These are phyloP conservation scores for Polyergus mexicanus DNA, from an alignment of 1,140 invertebrate genomes.

Conservation along the genomic window DNA sequence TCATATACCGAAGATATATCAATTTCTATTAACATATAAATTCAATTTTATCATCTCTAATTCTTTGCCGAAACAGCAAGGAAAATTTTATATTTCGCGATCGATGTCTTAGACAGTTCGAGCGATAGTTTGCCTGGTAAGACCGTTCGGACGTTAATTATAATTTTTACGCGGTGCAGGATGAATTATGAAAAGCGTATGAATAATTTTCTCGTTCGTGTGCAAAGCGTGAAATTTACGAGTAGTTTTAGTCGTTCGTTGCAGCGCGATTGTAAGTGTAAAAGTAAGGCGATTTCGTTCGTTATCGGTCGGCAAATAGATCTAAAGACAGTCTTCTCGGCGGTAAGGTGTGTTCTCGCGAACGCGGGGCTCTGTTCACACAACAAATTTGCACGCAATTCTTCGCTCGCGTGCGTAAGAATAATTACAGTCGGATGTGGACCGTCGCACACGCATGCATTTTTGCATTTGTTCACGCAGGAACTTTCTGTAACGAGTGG, in stretches of 20 bases:
- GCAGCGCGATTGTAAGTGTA: slow-evolving; percentile 15
- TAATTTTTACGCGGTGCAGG: background rate
- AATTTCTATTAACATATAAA: slow-evolving; percentile 5
- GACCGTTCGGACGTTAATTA: slow-evolving; percentile 29
- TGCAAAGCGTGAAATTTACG: slow-evolving; percentile 49
- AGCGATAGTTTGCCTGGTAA: slow-evolving; percentile 23
- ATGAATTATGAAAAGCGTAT: slow-evolving; percentile 52
- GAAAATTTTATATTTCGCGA: background rate
- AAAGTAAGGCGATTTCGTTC: slow-evolving; percentile 45
- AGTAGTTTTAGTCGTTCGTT: slow-evolving; percentile 37
- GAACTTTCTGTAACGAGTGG: slow-evolving; percentile 11
- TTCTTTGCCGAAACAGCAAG: background rate
- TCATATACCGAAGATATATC: background rate
- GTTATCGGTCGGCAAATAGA: slow-evolving; percentile 39
- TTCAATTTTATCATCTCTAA: background rate
- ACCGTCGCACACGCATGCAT: slow-evolving; percentile 11
- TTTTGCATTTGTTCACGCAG: slow-evolving; percentile 15
- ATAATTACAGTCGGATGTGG: slow-evolving; percentile 54
- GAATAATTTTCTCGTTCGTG: slow-evolving; percentile 50
- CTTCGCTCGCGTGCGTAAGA: slow-evolving; percentile 57
- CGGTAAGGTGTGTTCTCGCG: slow-evolving; percentile 47
- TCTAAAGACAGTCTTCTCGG: slow-evolving; percentile 40
- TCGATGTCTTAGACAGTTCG: slow-evolving; percentile 3
- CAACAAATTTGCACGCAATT: slow-evolving; percentile 66
- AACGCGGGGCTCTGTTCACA: slow-evolving; percentile 49